phyloP scores from a whole-genome alignment of 2,113 vertebrate genomes.

The Oophaga pumilio region DNA sequence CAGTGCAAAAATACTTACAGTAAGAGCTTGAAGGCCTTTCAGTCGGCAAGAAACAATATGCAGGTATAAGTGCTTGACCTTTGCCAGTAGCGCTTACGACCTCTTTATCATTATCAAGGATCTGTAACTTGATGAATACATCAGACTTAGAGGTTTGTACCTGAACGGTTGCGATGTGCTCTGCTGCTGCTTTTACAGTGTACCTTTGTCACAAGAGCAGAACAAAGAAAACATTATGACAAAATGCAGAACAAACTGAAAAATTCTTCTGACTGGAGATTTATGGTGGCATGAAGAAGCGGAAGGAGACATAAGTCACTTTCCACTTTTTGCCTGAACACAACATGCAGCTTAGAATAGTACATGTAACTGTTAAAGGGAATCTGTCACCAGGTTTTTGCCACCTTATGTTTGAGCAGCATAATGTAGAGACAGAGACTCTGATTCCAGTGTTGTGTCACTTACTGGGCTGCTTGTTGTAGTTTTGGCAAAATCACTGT shows the following conservation, averaged over 20 bases:
- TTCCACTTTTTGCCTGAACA: not conserved
- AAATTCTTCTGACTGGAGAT: not conserved
- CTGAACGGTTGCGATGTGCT: conserved; percentile 78
- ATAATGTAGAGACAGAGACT: too few species aligned
- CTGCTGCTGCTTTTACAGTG: conserved; percentile 69
- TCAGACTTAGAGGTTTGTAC: conserved; percentile 80
- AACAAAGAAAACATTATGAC: conserved; percentile 46
- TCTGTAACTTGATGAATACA: conserved; percentile 77
- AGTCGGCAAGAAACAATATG: conserved; percentile 75
- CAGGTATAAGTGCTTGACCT: conserved; percentile 82
- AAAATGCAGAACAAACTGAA: not conserved
- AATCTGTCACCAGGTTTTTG: too few species aligned
- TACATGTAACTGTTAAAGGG: too few species aligned
- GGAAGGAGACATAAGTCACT: not conserved
- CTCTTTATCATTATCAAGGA: conserved; percentile 80
- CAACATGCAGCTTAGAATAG: not conserved
- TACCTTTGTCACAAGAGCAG: conserved; percentile 70
- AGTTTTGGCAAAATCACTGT: too few species aligned
- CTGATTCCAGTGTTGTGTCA: too few species aligned
- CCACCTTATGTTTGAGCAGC: too few species aligned
- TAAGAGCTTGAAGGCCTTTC: conserved; percentile 60
- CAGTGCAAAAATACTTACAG: conserved; percentile 70
- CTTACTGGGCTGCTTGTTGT: too few species aligned
- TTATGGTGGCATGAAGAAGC: not conserved
- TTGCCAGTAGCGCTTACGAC: conserved; percentile 72